Percentiles rank a stretch among this genome's conserved stretches.
Evolutionary conservation across 2,113 vertebrate genomes (phyloP).

Genomic region (Nibea coibor): DNA sequence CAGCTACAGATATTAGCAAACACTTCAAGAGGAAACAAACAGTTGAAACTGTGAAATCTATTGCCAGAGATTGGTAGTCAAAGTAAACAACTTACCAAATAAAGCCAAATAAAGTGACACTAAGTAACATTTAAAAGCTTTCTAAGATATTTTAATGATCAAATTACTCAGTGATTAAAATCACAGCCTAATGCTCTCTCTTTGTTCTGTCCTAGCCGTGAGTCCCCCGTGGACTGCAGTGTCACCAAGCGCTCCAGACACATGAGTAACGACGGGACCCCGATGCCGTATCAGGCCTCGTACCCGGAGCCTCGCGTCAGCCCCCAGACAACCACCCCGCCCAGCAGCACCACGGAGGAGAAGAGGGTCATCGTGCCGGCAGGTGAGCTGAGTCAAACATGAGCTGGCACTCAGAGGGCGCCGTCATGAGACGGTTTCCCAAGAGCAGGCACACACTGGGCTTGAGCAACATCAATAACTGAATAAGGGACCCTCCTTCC

Average conservation of each 20-base stretch:
- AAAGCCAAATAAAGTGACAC: neutral
- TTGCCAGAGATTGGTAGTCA: neutral
- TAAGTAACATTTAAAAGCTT: neutral
- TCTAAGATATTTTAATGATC: neutral
- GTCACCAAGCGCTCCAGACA: slow-evolving; percentile 81
- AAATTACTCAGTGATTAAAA: neutral
- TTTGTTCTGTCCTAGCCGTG: slow-evolving; percentile 67
- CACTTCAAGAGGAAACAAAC: slow-evolving; percentile 25
- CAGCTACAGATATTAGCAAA: slow-evolving; percentile 2
- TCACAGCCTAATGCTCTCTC: neutral
- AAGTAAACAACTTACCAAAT: neutral
- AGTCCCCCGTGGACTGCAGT: slow-evolving; percentile 85
- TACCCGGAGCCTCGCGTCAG: slow-evolving; percentile 83
- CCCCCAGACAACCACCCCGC: slow-evolving; percentile 72
- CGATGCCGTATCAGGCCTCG: slow-evolving; percentile 78
- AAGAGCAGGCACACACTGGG: neutral
- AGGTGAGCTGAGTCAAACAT: slow-evolving; percentile 72
- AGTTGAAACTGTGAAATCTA: slow-evolving; percentile 19
- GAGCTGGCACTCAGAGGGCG: neutral
- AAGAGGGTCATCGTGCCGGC: slow-evolving; percentile 90
- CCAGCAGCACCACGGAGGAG: slow-evolving; percentile 83
- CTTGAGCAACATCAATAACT: slow-evolving; percentile 33
- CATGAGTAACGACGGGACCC: slow-evolving; percentile 80
- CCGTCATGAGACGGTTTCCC: slow-evolving; percentile 23
- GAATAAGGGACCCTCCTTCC: slow-evolving; percentile 19